These are phyloP conservation scores for Erynnis tages DNA, from an alignment of 2,888 invertebrate genomes.

Conservation along the genomic window DNA sequence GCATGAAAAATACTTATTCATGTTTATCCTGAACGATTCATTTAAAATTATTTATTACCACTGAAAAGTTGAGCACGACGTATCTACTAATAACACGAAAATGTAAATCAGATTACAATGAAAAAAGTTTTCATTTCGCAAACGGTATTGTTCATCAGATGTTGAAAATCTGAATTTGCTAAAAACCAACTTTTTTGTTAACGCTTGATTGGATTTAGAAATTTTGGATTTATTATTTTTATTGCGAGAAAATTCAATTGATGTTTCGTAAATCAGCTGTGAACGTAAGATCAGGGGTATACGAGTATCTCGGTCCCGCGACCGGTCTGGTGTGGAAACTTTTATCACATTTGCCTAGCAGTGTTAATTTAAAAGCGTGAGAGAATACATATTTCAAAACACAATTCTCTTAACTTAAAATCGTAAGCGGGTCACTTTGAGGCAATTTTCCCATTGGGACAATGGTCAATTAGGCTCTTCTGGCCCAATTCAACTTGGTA, in stretches of 20 bases:
- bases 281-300: constrained; percentile 6
- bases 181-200: constrained; percentile 16
- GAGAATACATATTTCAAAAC: constrained; percentile 61
- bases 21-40: too few relatives aligned
- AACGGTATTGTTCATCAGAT: constrained; percentile 10
- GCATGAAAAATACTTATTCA: too few relatives aligned
- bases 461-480: constrained; percentile 73
- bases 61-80: too few relatives aligned
- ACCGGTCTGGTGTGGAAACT: constrained; percentile 27
- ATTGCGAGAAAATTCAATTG: constrained; percentile 18
- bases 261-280: constrained; percentile 16
- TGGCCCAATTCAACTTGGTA: constrained; percentile 43
- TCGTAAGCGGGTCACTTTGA: constrained; percentile 63
- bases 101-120: constrained; percentile 4
- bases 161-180: constrained; percentile 13
- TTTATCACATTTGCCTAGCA: constrained; percentile 31
- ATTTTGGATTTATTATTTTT: constrained; percentile 13
- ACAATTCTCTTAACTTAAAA: constrained; percentile 53
- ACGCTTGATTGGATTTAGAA: constrained; percentile 21
- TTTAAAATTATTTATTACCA: too few relatives aligned
- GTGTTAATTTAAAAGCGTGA: constrained; percentile 56
- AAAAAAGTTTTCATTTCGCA: constrained; percentile 18
- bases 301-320: constrained; percentile 8
- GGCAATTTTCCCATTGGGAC: constrained; percentile 69
- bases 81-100: constrained; percentile 1